Base-by-base conservation (phyloP, 2,113 vertebrate species). In the Poecilia latipinna region DNA sequence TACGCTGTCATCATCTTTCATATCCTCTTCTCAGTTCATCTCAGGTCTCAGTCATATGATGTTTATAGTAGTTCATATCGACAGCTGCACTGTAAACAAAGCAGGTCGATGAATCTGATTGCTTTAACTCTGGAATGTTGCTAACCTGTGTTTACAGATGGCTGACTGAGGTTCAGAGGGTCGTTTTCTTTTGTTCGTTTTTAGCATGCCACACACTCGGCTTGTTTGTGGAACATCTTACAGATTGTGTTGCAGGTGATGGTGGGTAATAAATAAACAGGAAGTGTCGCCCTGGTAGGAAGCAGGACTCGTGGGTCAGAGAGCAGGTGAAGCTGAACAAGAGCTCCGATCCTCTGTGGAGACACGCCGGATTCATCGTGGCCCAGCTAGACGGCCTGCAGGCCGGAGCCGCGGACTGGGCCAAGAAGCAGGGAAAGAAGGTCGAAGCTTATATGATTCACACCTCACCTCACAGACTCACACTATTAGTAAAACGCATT, bases 311-410 rank as follows among this genome's bases (percentile, higher is more conserved):
- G 0, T 98, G 97, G 97, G 92, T 95, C 76, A 94, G 95, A 78
- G 51, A 93, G 68, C 95, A 96, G 79, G 95, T 97, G 68, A 91
- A 94, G 77, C 90, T 92, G 73, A 91, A 91, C 57, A 84, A 90
- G 73, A 83, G 68, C 71, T 57, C 91, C 0, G 94, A 96, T 72
- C 94, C 96, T 1, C 94, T 97, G 84, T 98, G 97, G 97, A 94
- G 85, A 78, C 96, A 98, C 63, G 65, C 81, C 0, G 95, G 96
- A 75, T 96, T 98, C 78, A 74, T 97, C 32, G n/a, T 96, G 70
- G 90, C 95, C 28, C 97, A 98, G 89, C 28, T 96, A 88, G 96
- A 98, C 72, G 96, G 97, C 12, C 91, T 98, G 10, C 95, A 96
- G 44, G 91, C 95, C 15, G 97, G 97, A 78, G 95, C 92, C 0